A percentile compares a stretch with the other conserved stretches of the same genome.
phyloP scores from a whole-genome alignment of 2,113 vertebrate genomes.

The Asarcornis scutulata region DNA sequence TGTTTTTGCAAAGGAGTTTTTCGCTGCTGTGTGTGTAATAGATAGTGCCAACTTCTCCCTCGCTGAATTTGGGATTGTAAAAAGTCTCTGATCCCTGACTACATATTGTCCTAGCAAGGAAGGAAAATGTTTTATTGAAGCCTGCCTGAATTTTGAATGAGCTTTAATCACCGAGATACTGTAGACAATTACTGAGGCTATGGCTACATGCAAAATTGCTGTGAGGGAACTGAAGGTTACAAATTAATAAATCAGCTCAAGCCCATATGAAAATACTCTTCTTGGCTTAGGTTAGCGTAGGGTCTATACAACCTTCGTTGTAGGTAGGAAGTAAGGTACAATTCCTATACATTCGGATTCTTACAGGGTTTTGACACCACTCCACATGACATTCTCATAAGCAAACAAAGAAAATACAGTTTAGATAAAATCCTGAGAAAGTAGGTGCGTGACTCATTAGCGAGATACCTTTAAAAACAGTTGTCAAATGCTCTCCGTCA shows the following conservation, averaged over 20 bases:
- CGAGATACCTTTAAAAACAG: constrained; percentile 4
- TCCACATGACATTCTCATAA: background rate
- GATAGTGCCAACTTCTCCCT: background rate
- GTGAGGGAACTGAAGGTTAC: background rate
- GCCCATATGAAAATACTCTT: background rate
- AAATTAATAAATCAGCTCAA: constrained; percentile 28
- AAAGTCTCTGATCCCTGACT: background rate
- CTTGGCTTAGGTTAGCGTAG: background rate
- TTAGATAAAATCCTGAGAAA: background rate
- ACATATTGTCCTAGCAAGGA: background rate
- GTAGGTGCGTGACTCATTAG: accelerated
- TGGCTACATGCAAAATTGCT: constrained; percentile 1
- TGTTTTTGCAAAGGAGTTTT: constrained; percentile 9
- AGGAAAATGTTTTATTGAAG: constrained; percentile 31
- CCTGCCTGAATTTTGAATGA: constrained; percentile 38
- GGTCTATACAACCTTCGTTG: background rate
- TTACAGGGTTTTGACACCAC: background rate
- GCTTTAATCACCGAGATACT: constrained; percentile 47
- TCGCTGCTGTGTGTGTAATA: background rate
- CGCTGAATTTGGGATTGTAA: background rate
- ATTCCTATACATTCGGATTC: background rate
- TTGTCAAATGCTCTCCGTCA: background rate
- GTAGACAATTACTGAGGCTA: constrained; percentile 3
- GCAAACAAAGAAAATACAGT: background rate
- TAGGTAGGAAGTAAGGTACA: background rate